phyloP scores from a whole-genome alignment of 2,113 vertebrate genomes.

The Tragelaphus buxtoni region DNA sequence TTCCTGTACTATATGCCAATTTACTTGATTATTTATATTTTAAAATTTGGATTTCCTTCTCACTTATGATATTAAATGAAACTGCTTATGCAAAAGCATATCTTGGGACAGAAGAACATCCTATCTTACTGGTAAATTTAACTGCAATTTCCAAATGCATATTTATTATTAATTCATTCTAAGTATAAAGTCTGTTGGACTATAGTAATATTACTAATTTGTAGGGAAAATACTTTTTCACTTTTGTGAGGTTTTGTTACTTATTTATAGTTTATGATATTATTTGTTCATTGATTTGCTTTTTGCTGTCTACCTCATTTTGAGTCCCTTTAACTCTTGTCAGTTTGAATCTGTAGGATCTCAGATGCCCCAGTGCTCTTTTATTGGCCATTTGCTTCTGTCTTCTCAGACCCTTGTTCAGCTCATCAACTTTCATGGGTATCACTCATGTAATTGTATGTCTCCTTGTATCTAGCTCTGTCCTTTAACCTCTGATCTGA shows the following conservation, averaged over 20 bases:
- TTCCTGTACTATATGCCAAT: conserved; percentile 40
- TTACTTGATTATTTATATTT: conserved; percentile 54
- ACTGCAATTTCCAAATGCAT: background rate
- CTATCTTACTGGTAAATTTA: background rate
- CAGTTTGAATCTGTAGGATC: background rate
- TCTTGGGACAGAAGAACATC: background rate
- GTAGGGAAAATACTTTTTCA: background rate
- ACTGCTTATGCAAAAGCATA: background rate
- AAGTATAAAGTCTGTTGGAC: background rate
- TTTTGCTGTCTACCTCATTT: background rate
- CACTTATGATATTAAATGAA: background rate
- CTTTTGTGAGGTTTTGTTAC: background rate
- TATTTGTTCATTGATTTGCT: background rate
- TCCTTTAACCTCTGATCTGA: background rate
- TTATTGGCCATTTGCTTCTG: background rate
- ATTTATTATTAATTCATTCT: background rate
- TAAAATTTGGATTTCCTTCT: conserved; percentile 44
- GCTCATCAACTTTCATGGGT: background rate
- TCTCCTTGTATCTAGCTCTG: background rate
- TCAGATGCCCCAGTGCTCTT: background rate
- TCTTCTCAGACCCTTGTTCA: background rate
- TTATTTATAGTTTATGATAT: background rate
- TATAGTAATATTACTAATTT: background rate
- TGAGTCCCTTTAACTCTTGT: background rate
- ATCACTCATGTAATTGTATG: background rate